Conservation (phyloP, 2,888 invertebrate genomes). For the Eulithis prunata region DNA sequence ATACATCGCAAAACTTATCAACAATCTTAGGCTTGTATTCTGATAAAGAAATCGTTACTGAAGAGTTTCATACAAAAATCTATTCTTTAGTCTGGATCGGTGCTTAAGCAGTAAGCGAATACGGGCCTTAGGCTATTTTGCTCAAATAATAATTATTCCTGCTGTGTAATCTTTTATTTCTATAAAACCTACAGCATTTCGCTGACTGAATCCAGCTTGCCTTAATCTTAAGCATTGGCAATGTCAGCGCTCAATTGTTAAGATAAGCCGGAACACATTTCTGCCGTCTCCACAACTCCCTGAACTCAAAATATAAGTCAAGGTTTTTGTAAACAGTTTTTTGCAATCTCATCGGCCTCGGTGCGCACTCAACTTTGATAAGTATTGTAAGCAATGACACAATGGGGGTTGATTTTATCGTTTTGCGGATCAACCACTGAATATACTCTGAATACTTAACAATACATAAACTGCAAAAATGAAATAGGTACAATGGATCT, state of each 20-base stretch:
- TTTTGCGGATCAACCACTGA: constrained; percentile 7
- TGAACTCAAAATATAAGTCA: constrained; percentile 39
- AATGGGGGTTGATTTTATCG: constrained; percentile 23
- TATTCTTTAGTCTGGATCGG: no score
- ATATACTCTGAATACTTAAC: neutral
- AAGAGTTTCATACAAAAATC: no score
- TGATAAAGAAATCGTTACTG: no score
- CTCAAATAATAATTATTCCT: no score
- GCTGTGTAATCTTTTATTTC: neutral
- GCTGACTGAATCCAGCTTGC: neutral
- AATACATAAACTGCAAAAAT: constrained; percentile 2
- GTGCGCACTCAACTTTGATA: constrained; percentile 24
- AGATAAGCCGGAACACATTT: constrained; percentile 42
- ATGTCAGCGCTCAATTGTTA: constrained; percentile 33
- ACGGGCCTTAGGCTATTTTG: no score
- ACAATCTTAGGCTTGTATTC: no score
- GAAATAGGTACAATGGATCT: neutral
- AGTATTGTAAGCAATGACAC: constrained; percentile 9
- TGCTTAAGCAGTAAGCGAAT: no score
- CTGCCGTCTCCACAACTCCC: constrained; percentile 25
- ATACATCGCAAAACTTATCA: no score
- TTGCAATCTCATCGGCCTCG: constrained; percentile 26
- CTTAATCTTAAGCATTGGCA: constrained; percentile 1
- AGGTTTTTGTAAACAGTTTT: constrained; percentile 34
- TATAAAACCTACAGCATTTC: neutral